Conservation (phyloP, 1,140 invertebrate genomes). For the Cotesia typhae region DNA sequence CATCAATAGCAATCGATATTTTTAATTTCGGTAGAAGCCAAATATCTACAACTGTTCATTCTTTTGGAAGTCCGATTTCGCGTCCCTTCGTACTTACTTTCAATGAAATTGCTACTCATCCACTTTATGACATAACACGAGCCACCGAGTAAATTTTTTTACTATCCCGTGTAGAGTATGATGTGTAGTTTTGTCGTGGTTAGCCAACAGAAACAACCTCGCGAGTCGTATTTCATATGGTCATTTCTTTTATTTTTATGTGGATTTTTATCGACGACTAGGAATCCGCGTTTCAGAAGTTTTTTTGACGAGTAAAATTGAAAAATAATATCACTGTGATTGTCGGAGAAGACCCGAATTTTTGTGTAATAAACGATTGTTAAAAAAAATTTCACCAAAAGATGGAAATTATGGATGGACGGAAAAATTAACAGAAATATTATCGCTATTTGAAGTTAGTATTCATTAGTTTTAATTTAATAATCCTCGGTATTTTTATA, state of each 20-base stretch:
- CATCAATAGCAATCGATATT: constrained; percentile 66
- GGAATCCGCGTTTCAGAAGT: too few relatives aligned
- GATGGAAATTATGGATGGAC: too few relatives aligned
- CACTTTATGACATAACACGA: not conserved
- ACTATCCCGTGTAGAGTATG: not conserved
- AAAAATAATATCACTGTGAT: too few relatives aligned
- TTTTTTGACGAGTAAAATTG: too few relatives aligned
- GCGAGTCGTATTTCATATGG: not conserved
- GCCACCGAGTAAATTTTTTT: not conserved
- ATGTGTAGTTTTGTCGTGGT: constrained; percentile 3
- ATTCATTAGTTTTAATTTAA: too few relatives aligned
- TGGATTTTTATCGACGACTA: not conserved
- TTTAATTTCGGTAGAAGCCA: constrained; percentile 67
- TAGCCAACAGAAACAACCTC: not conserved
- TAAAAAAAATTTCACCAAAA: too few relatives aligned
- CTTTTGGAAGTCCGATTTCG: constrained; percentile 3
- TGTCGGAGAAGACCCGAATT: too few relatives aligned
- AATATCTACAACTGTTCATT: constrained; percentile 53
- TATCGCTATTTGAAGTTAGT: too few relatives aligned
- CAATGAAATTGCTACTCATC: not conserved
- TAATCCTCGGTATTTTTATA: too few relatives aligned
- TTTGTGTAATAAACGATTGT: too few relatives aligned
- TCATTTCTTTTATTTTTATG: not conserved
- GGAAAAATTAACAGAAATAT: too few relatives aligned
- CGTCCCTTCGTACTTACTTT: constrained; percentile 12